phyloP scores from a whole-genome alignment of 2,797 vertebrate genomes.

The Darevskia mixta region DNA sequence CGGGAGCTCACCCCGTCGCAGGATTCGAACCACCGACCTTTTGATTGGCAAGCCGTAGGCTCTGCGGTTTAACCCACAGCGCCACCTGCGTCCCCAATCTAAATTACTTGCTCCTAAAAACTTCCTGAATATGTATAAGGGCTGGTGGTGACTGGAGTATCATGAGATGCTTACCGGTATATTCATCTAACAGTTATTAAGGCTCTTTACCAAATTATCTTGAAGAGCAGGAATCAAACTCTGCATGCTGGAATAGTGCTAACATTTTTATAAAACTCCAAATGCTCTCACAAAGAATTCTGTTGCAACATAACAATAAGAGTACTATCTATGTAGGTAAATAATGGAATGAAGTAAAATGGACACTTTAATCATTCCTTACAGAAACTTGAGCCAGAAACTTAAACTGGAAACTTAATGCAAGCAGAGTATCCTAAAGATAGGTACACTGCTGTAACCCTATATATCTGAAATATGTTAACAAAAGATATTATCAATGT shows the following conservation, averaged over 20 bases:
- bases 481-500: background rate
- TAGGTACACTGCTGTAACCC: no score
- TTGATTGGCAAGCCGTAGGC: no score
- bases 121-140: fast-evolving
- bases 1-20: no score
- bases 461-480: background rate
- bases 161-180: background rate
- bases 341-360: background rate
- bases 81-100: background rate
- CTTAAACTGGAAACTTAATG: background rate
- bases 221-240: slow-evolving; percentile 16
- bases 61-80: no score
- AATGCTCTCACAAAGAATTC: background rate
- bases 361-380: no score
- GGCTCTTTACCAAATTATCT: background rate
- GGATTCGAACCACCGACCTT: no score
- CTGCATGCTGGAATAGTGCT: background rate
- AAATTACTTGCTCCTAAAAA: background rate
- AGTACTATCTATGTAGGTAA: slow-evolving; percentile 6
- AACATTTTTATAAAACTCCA: background rate
- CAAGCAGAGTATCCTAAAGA: background rate
- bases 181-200: fast-evolving
- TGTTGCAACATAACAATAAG: background rate
- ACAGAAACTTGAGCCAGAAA: background rate
- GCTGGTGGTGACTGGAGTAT: background rate